A percentile compares a stretch with the other conserved stretches of the same genome.
These are phyloP conservation scores for Pocillopora meandrina DNA, from an alignment of 92 coral and sea anemone species.

Conservation along the genomic window DNA sequence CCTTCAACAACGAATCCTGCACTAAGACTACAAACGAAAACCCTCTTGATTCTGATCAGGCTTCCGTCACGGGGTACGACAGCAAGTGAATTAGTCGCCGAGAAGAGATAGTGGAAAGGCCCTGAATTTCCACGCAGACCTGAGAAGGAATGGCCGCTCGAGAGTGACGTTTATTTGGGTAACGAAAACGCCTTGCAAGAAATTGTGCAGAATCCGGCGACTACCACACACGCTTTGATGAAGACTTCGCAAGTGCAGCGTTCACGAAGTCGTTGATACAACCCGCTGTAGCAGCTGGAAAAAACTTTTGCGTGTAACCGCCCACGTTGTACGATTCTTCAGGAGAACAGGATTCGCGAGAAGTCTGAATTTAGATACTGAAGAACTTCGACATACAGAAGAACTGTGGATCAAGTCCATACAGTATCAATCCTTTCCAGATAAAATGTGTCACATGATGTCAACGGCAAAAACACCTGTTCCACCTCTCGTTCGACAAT, in stretches of 20 bases:
- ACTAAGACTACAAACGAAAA: slow-evolving; percentile 34
- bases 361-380: slow-evolving; percentile 30
- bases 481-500: slow-evolving; percentile 30
- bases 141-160: slow-evolving; percentile 26
- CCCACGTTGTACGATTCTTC: slow-evolving; percentile 37
- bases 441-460: neutral
- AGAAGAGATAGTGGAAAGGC: slow-evolving; percentile 43
- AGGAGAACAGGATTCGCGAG: neutral
- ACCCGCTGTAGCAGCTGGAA: slow-evolving; percentile 17
- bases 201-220: slow-evolving; percentile 42
- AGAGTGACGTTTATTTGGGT: slow-evolving; percentile 5
- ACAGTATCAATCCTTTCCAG: slow-evolving; percentile 48
- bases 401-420: slow-evolving; percentile 68
- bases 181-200: slow-evolving; percentile 39
- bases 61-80: slow-evolving; percentile 43
- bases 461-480: slow-evolving; percentile 10
- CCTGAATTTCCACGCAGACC: slow-evolving; percentile 29
- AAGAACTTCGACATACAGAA: slow-evolving; percentile 54
- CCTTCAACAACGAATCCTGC: slow-evolving; percentile 20
- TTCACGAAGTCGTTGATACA: slow-evolving; percentile 32
- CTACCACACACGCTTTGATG: slow-evolving; percentile 38
- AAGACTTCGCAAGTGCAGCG: slow-evolving; percentile 3
- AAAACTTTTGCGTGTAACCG: slow-evolving; percentile 40
- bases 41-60: slow-evolving; percentile 7
- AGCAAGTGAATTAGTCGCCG: slow-evolving; percentile 30